Base-by-base conservation (phyloP, 2,888 invertebrate species). In the Meiosimyza decipiens region DNA sequence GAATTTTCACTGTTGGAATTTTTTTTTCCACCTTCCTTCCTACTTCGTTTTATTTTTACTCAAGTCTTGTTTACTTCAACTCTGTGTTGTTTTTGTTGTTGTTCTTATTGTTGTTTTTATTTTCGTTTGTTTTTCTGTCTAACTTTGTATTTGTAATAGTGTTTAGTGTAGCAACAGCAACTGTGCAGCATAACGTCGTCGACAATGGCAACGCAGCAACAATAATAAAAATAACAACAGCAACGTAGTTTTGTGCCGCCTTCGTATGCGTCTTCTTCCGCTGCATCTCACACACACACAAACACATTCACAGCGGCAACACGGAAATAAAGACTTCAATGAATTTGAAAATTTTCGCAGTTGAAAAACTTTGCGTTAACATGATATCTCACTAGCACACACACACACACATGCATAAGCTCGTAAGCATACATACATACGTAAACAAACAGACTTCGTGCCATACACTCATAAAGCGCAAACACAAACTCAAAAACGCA, bases 281-380 rank as follows among this genome's bases (percentile, higher is more conserved):
- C 9, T 40, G 40, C 40, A 40, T 40, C 40, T 7, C 40, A 6
- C 40, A 40, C 40, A 40, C 40, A 40, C 9, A 40, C 40, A 40
- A 7, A 47, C 28, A 57, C 33, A 63, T 28, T 47, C 40, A 28
- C 6, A 18, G 28, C 15, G 6, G n/a, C 33, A 62, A 62, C 60
- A 62, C 64, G 51, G 51, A 64, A 51, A 51, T 51, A 16, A 22
- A 51, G 64, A 22, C 64, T 64, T 50, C 33, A 64, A 64, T 50
- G 64, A 64, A 64, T 50, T 64, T 64, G 64, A 64, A 64, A 64
- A 51, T 64, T 51, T 50, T 40, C n/a, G 64, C 64, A 40, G 64
- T 13, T 28, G 64, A 62, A 40, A 62, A 62, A 62, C 51, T 51
- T 64, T 11, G 5, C 18, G 64, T 64, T 51, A 40, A 22, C 18